Conservation (phyloP, 2,113 vertebrate genomes). For the Notothenia coriiceps region DNA sequence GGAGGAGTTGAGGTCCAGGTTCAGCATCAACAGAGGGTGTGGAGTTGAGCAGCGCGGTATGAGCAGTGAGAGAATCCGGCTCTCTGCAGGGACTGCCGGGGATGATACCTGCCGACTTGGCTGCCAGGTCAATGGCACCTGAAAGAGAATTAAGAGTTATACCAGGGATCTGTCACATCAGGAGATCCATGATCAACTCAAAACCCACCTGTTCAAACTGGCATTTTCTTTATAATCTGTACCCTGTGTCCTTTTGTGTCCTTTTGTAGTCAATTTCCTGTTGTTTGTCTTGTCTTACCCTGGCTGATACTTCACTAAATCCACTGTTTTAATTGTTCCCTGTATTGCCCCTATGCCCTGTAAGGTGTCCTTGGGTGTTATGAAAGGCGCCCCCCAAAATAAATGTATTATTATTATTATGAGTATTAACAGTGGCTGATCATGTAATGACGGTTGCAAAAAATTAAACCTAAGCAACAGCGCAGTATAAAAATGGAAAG, state of each 20-base stretch:
- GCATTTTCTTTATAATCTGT: too few relatives aligned
- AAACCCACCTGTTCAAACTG: too few relatives aligned
- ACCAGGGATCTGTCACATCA: not conserved
- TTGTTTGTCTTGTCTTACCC: too few relatives aligned
- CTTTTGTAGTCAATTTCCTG: too few relatives aligned
- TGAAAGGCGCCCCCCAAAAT: too few relatives aligned
- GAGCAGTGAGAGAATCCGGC: slow-evolving; percentile 71
- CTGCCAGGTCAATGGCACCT: slow-evolving; percentile 96
- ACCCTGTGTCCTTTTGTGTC: too few relatives aligned
- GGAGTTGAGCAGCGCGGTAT: slow-evolving; percentile 41
- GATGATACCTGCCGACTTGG: slow-evolving; percentile 96
- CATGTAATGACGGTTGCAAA: not conserved
- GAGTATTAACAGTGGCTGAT: not conserved
- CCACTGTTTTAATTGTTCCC: too few relatives aligned
- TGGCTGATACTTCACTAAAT: too few relatives aligned
- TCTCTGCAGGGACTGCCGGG: slow-evolving; percentile 89
- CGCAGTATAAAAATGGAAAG: not conserved
- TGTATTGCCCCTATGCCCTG: too few relatives aligned
- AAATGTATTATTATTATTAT: not conserved
- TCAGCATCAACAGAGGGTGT: slow-evolving; percentile 49
- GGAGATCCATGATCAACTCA: not conserved
- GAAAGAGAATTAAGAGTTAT: slow-evolving; percentile 36
- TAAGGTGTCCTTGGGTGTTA: too few relatives aligned
- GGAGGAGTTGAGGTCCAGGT: slow-evolving; percentile 68
- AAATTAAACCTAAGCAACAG: not conserved